These are phyloP conservation scores for Semaprochilodus insignis DNA, from an alignment of 2,797 vertebrate species.

Conservation along the genomic window DNA sequence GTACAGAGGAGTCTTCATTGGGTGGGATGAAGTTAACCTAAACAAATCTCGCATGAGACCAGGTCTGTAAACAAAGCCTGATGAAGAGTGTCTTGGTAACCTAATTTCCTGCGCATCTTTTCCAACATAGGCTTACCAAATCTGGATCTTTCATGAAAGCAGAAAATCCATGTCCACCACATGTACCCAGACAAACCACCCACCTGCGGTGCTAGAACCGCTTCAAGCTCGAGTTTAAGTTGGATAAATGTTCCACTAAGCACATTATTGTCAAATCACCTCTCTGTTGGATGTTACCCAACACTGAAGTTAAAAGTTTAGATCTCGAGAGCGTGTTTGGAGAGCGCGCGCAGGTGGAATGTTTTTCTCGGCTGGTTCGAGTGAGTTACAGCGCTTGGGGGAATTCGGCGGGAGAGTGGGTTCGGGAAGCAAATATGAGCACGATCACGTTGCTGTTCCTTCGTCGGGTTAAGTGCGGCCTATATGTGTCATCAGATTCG, in stretches of 20 bases:
- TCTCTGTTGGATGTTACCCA: conserved; percentile 13
- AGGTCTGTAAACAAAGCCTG: no score
- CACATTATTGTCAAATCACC: conserved; percentile 45
- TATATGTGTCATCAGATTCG: conserved; percentile 46
- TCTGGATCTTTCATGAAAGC: neutral
- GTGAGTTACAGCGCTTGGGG: conserved; percentile 64
- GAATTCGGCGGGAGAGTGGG: conserved; percentile 50
- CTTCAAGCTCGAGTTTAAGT: no score
- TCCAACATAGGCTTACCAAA: neutral
- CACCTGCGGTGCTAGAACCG: neutral
- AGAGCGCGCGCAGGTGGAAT: conserved; percentile 51
- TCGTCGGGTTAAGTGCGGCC: conserved; percentile 34
- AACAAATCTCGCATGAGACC: no score
- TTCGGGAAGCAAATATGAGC: conserved; percentile 63
- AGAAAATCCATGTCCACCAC: neutral
- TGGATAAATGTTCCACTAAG: conserved; percentile 18
- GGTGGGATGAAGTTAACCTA: no score
- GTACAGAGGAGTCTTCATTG: no score
- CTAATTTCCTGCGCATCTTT: no score
- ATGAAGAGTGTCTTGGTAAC: no score
- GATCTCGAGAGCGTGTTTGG: conserved; percentile 48
- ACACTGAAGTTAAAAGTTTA: conserved; percentile 36
- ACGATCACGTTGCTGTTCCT: conserved; percentile 52
- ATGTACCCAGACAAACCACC: neutral
- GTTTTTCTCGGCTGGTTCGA: conserved; percentile 65